A percentile compares a stretch with the other conserved stretches of the same genome.
Conservation (phyloP, 2,888 invertebrate genomes). For the Nematopogon swammerdamellus region DNA sequence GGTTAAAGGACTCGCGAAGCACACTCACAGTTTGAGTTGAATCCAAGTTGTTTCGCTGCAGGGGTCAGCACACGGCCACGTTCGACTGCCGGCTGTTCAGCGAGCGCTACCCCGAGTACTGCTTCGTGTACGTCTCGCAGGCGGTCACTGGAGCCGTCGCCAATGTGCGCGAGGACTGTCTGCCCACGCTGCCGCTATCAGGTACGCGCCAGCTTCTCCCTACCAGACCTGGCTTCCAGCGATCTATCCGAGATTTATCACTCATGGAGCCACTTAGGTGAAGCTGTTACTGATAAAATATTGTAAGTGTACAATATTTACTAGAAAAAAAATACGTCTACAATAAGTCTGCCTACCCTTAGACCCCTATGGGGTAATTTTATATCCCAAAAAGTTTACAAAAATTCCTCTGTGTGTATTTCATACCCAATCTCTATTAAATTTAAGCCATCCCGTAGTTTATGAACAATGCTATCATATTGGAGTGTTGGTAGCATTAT, state of each 20-base stretch:
- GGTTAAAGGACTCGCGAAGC: too few species aligned
- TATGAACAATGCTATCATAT: too few species aligned
- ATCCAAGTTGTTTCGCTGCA: constrained; percentile 14
- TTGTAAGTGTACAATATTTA: neutral
- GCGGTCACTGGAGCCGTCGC: constrained; percentile 82
- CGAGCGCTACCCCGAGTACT: constrained; percentile 81
- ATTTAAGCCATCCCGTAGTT: too few species aligned
- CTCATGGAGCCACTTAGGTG: neutral
- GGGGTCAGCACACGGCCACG: constrained; percentile 71
- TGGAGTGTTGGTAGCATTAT: too few species aligned
- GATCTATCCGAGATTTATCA: neutral
- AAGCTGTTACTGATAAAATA: neutral
- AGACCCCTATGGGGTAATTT: too few species aligned
- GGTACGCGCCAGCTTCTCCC: constrained; percentile 60
- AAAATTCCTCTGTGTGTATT: too few species aligned
- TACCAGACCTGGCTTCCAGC: too few species aligned
- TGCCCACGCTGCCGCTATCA: constrained; percentile 76
- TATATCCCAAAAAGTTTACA: too few species aligned
- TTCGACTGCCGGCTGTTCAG: constrained; percentile 83
- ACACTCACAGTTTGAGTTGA: too few species aligned
- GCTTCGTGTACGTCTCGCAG: constrained; percentile 85
- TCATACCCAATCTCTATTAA: too few species aligned
- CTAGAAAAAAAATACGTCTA: too few species aligned
- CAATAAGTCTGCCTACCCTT: too few species aligned
- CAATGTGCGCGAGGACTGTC: constrained; percentile 79